Evolutionary conservation across 2,113 vertebrate genomes (phyloP).

Genomic region (Saimiri boliviensis): DNA sequence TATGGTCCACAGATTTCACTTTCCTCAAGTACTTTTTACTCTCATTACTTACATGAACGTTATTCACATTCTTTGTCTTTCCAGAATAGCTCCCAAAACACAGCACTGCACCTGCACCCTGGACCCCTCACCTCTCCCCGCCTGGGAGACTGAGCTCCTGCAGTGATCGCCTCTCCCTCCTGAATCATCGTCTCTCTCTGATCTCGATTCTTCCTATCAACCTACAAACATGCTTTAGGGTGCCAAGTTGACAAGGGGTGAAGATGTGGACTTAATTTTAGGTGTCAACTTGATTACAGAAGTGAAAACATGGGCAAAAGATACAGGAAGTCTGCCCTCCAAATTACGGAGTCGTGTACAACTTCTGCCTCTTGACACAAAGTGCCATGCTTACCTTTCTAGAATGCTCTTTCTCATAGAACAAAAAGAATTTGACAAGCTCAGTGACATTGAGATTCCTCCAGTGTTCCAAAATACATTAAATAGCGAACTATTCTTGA

Average conservation of each 20-base stretch:
- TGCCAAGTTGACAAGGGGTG: background rate
- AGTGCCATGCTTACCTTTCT: background rate
- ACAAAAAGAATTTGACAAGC: background rate
- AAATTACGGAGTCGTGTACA: background rate
- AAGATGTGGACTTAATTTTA: background rate
- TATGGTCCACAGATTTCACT: background rate
- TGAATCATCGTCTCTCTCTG: background rate
- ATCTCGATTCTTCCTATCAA: background rate
- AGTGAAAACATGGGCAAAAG: background rate
- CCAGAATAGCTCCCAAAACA: background rate
- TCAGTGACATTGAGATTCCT: background rate
- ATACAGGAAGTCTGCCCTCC: background rate
- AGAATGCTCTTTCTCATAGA: background rate
- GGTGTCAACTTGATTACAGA: background rate
- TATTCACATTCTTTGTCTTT: background rate
- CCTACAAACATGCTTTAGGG: background rate
- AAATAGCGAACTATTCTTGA: background rate
- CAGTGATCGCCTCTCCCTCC: background rate
- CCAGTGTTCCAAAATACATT: background rate
- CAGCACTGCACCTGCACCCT: rapidly evolving
- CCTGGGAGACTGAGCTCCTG: background rate
- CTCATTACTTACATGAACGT: background rate
- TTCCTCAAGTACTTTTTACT: background rate
- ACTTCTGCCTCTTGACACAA: background rate
- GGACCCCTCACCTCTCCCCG: background rate